Base-by-base conservation (phyloP, 2,888 invertebrate genomes). In the Anarsia innoxiella region DNA sequence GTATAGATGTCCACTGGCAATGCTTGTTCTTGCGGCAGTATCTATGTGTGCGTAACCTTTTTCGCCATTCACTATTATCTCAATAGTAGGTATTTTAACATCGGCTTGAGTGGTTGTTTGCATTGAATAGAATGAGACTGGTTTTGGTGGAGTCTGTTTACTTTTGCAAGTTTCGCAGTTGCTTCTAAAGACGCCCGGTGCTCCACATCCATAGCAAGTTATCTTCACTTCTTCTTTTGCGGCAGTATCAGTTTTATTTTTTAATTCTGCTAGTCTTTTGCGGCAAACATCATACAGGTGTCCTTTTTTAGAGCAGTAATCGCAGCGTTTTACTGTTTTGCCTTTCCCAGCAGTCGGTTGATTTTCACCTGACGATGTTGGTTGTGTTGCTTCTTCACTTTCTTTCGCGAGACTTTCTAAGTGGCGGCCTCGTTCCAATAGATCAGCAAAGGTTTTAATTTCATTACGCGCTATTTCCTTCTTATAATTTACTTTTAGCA, bases 11-110 rank as follows among this genome's bases (percentile, higher is more conserved):
- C 11, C 23, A 2, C 45, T 40, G 5, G 48, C 48, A n/a, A 51
- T 39, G 28, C 51, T 50, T 50, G n/a, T n/a, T n/a, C n/a, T n/a
- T n/a, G n/a, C n/a, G n/a, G n/a, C n/a, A n/a, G n/a, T n/a, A n/a
- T n/a, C 49, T 5, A 50, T 30, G 23, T 42, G 33, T 2, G 44
- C 46, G 12, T 41, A 31, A 2, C 43, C 43, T 2, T 12, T 15
- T 12, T 36, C 12, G 2, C 40, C 39, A 11, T 39, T 6, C 10
- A 42, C 23, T 8, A 23, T 9, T n/a, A 46, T 40, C 19, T 45
- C 40, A 11, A 48, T 43, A 2, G 45, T 45, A 4, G 47, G 47
- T 23, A 48, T 35, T 4, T 39, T 38, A 2, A 30, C 39, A 26
- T 29, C 6, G 28, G 26, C 12, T 26, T 44, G 29, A 1, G 39